Percentiles rank a stretch among this genome's conserved stretches.
Evolutionary conservation across 2,888 invertebrate genomes (phyloP).

Genomic region (Endomychus coccineus): DNA sequence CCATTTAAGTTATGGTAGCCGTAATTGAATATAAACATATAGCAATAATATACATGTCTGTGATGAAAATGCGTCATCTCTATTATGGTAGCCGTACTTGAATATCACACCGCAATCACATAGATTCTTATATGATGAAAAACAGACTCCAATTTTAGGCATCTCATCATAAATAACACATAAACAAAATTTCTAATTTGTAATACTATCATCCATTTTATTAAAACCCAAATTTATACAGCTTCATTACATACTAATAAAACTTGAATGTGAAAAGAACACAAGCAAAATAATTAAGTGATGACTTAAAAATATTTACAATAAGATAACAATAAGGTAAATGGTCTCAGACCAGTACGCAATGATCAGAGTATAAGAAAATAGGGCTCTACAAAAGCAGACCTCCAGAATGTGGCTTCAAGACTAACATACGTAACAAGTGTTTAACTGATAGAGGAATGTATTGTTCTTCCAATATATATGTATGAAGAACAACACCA

Average conservation of each 20-base stretch:
- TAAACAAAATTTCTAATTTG: too few species aligned
- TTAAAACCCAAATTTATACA: slow-evolving; percentile 47
- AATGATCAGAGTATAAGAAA: slow-evolving; percentile 37
- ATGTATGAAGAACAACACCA: slow-evolving; percentile 11
- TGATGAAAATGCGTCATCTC: too few species aligned
- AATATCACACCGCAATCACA: too few species aligned
- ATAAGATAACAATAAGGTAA: slow-evolving; percentile 41
- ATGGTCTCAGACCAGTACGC: slow-evolving; percentile 43
- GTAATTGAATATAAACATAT: too few species aligned
- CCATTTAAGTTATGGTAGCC: too few species aligned
- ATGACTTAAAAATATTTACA: slow-evolving; percentile 47
- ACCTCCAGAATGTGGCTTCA: slow-evolving; percentile 27
- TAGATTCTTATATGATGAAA: too few species aligned
- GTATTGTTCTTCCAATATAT: slow-evolving; percentile 11
- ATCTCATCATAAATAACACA: too few species aligned
- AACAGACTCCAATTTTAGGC: too few species aligned
- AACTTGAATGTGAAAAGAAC: slow-evolving; percentile 45
- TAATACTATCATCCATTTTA: slow-evolving; percentile 45
- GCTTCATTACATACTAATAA: slow-evolving; percentile 42
- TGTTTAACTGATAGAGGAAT: slow-evolving; percentile 8
- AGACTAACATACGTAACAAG: slow-evolving; percentile 21
- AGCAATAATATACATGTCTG: too few species aligned
- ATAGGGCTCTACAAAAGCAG: slow-evolving; percentile 43
- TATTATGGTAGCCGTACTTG: too few species aligned
- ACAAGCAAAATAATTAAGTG: slow-evolving; percentile 44